Evolutionary conservation across 2,113 vertebrate genomes (phyloP), one percentile per base, ranked within the genome.

Genomic region (Myiopsitta monachus): DNA sequence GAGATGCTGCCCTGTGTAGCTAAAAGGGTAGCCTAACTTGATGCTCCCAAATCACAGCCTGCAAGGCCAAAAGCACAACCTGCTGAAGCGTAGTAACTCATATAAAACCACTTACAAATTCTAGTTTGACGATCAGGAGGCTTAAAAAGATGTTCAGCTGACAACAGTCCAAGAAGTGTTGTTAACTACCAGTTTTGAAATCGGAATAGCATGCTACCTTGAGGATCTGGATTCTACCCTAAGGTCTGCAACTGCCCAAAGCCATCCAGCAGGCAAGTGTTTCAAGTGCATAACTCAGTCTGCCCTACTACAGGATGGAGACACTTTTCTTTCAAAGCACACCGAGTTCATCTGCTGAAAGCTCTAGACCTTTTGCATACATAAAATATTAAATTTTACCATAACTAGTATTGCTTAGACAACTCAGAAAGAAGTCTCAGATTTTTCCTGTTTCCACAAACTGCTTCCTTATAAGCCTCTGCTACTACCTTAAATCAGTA

Each of bases 1-100:
- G 5, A 64, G 27, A 68, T 64, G 24, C 0, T 2, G n/a, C 4
- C 4, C 41, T 9, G 7, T 0, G 1, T 5, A 39, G 23, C 30
- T 36, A n/a, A 33, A 62, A 49, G n/a, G 11, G 13, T 1, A 64
- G 66, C 43, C 39, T 12, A 76, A 63, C 22, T 36, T 22, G 38
- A 36, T 14, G 7, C 18, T 68, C 83, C 43, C 76, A 78, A 67
- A 62, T 27, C 22, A n/a, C 1, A 0, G 57, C 3, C 75, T 59
- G 24, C 51, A 74, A 72, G 41, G 76, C 77, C 77, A 54, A 30
- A 90, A 61, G 39, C 14, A 18, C 1, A 1, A 43, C n/a, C 59
- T 49, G n/a, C 19, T 49, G 39, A 79, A 46, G 13, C 15, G 4
- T 6, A 19, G 21, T 57, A 72, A 62, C 38, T 30, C 67, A 64